Conservation (phyloP, 2,113 vertebrate species). For the Scatophagus argus region DNA sequence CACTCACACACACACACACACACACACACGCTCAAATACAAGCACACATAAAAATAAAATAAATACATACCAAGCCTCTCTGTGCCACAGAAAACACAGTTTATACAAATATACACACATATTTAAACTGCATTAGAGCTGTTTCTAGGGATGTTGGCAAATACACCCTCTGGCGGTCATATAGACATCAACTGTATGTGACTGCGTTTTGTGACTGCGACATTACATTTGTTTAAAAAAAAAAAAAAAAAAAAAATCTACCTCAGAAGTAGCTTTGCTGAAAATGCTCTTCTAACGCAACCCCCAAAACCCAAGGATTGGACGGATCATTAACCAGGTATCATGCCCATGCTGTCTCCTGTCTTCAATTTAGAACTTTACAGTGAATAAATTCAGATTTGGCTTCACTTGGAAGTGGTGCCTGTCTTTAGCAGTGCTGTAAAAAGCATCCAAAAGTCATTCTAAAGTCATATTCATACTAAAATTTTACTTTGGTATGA, state of each 20-base stretch:
- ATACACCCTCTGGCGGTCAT: slow-evolving; percentile 26
- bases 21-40: slow-evolving; percentile 30
- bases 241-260: too few species aligned
- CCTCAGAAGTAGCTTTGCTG: not conserved
- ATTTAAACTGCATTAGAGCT: slow-evolving; percentile 1
- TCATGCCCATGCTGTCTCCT: not conserved
- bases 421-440: too few species aligned
- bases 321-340: not conserved
- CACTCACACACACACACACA: slow-evolving; percentile 42
- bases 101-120: not conserved
- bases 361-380: not conserved
- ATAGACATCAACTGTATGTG: not conserved
- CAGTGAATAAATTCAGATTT: not conserved
- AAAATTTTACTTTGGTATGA: too few species aligned
- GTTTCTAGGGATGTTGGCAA: not conserved
- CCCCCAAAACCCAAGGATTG: not conserved
- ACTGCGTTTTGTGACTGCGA: not conserved
- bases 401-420: not conserved
- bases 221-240: not conserved
- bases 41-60: too few species aligned
- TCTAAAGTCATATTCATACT: too few species aligned
- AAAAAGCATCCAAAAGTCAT: too few species aligned
- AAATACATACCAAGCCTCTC: slow-evolving; percentile 4
- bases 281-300: not conserved
- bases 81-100: slow-evolving; percentile 18